Base-by-base conservation (phyloP, 2,888 invertebrate genomes). In the Tolmerus cingulatus region DNA sequence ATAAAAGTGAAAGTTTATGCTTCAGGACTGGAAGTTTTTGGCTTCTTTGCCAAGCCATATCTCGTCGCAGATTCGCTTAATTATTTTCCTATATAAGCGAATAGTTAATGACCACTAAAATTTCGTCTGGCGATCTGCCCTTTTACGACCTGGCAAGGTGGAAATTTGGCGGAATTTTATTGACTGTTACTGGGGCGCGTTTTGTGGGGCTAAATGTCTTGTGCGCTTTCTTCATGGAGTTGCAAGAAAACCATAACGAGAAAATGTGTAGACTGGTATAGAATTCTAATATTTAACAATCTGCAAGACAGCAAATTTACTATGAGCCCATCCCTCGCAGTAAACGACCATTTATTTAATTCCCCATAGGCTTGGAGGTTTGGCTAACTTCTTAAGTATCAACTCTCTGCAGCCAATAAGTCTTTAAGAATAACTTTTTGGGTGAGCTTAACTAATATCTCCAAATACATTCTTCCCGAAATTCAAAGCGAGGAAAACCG, bases 1-100 rank as follows among this genome's bases (percentile, higher is more conserved):
- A 51, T 81, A 81, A 81, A 81, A 55, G 81, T 81, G 81, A 81
- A 81, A 81, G 81, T 81, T n/a, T 55, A 78, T 8, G 27, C 19
- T 23, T 34, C 34, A 9, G 79, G 51, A 51, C n/a, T 51, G 79
- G 43, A 16, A n/a, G n/a, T 76, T 30, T n/a, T 55, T 81, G 46
- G 27, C 81, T 51, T 14, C 81, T 27, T 30, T 46, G 27, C 43
- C 51, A 81, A 51, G 23, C 19, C 14, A 27, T 51, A 16, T 51
- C 81, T 51, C 16, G 8, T n/a, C 5, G 78, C 51, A 81, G 43
- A 81, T 81, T 46, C 27, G 43, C 55, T 51, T 81, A 55, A 46
- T 51, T 81, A 55, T 23, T 51, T 46, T 23, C 43, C 37, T 40
- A 40, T 46, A 40, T 78, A 81, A 51, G 16, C 55, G 55, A 27